Evolutionary conservation across 2,113 vertebrate species (phyloP).

Genomic region (Saccopteryx bilineata): DNA sequence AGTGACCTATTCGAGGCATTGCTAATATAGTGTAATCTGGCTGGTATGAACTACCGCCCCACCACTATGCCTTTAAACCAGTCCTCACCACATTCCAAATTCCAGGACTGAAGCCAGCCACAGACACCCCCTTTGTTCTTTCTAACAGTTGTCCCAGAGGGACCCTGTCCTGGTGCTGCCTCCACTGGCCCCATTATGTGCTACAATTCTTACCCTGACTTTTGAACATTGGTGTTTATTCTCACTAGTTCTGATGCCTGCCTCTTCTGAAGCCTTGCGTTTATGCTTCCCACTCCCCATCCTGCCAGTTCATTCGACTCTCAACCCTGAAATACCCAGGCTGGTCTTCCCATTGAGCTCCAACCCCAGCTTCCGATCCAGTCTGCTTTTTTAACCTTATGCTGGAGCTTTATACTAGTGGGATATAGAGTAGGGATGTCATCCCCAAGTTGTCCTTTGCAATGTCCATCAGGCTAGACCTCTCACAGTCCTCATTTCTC

Average conservation of each 20-base stretch:
- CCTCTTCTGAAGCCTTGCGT: background rate
- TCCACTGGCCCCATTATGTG: background rate
- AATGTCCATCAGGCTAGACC: background rate
- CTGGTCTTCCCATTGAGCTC: background rate
- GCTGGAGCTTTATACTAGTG: background rate
- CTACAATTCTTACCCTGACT: background rate
- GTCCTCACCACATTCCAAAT: rapidly evolving
- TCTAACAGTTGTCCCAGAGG: rapidly evolving
- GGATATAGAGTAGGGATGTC: background rate
- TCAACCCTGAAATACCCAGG: background rate
- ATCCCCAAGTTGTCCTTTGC: background rate
- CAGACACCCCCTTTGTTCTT: background rate
- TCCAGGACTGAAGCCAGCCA: background rate
- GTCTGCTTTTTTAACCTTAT: background rate
- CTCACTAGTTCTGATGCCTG: background rate
- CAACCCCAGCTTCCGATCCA: background rate
- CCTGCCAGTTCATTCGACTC: background rate
- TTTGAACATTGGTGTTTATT: background rate
- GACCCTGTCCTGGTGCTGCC: background rate
- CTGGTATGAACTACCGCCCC: background rate
- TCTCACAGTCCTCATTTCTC: background rate
- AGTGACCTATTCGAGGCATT: background rate
- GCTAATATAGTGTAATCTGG: background rate
- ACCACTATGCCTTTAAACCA: background rate
- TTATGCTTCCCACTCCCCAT: background rate